Base-by-base conservation (phyloP, 37 sponge, comb jelly and placozoan genomes). In the Hormiphora californensis region DNA sequence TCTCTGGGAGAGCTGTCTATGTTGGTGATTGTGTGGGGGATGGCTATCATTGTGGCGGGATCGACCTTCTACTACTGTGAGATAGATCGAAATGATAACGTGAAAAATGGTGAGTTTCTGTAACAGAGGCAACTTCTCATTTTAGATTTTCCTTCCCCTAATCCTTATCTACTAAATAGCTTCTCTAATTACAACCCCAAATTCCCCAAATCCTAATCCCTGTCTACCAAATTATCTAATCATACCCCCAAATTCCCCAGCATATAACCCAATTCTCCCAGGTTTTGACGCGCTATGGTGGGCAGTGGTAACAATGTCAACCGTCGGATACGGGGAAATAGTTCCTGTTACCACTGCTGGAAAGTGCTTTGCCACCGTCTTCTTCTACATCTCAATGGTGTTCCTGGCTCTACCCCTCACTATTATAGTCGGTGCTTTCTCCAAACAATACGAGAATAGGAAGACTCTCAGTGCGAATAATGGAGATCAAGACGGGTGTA, bases 391-490 rank as follows among this genome's bases (percentile, higher is more conserved):
- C 61, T 23, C 30, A 5, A 57, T 57, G 61, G 61, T 57, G 3
- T 57, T 57, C 23, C 61, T 57, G 7, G 61, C 61, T 57, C 61
- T 57, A 12, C 61, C 61, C 23, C 61, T 57, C 30, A 57, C 61
- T 4, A 57, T 57, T 12, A 57, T 57, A 5, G 61, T 57, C 30
- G 61, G 61, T 21, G 61, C 61, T 4, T 57, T 57, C n/a, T 19
- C 61, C 61, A 57, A 57, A 12, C 61, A 57, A 30, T 57, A 57
- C 61, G 61, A 57, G 61, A 57, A 57, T 15, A 57, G 23, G 61
- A 30, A 30, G 3, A 57, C 61, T 30, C n/a, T n/a, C n/a, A n/a
- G n/a, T n/a, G n/a, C n/a, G n/a, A n/a, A n/a, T n/a, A n/a, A n/a
- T n/a, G n/a, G n/a, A n/a, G n/a, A n/a, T n/a, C n/a, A n/a, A n/a